A percentile compares a stretch with the other conserved stretches of the same genome.
These are phyloP conservation scores for Kryptopterus vitreolus DNA, from an alignment of 2,797 vertebrate species.

Conservation along the genomic window DNA sequence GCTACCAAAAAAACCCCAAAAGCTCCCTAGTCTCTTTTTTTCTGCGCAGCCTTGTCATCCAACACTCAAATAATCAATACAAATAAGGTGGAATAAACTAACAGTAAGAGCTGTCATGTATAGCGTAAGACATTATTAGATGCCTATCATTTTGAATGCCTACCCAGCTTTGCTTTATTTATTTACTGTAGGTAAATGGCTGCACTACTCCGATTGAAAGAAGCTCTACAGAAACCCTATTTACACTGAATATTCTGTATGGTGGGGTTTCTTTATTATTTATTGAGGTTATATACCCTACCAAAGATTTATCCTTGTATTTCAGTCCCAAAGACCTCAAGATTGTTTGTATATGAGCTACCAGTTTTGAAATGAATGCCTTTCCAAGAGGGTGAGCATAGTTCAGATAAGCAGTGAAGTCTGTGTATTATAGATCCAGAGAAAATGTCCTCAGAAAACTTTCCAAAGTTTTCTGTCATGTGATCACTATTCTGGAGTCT, in stretches of 20 bases:
- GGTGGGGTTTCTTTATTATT: not conserved
- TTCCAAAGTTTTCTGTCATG: too few relatives aligned
- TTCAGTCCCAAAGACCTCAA: not conserved
- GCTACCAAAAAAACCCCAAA: constrained; percentile 32
- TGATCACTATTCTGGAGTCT: not conserved
- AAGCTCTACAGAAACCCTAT: not conserved
- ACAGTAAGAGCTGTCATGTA: not conserved
- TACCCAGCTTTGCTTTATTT: not conserved
- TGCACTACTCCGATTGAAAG: not conserved
- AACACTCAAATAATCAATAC: constrained; percentile 11
- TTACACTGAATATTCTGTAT: not conserved
- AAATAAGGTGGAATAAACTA: constrained; percentile 19
- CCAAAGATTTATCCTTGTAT: not conserved
- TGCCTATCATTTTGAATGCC: constrained; percentile 1
- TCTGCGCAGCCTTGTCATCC: not conserved
- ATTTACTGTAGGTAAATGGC: not conserved
- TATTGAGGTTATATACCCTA: too few relatives aligned
- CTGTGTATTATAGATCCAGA: not conserved
- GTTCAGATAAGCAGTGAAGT: not conserved
- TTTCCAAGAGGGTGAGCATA: not conserved
- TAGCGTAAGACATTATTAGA: not conserved
- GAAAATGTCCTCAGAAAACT: not conserved
- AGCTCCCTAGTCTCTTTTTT: constrained; percentile 4
- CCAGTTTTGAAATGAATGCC: not conserved
- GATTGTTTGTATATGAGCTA: not conserved